Percentiles rank a stretch among this genome's conserved stretches.
These are phyloP conservation scores for Apis dorsata DNA, from an alignment of 1,140 invertebrate species.

Conservation along the genomic window DNA sequence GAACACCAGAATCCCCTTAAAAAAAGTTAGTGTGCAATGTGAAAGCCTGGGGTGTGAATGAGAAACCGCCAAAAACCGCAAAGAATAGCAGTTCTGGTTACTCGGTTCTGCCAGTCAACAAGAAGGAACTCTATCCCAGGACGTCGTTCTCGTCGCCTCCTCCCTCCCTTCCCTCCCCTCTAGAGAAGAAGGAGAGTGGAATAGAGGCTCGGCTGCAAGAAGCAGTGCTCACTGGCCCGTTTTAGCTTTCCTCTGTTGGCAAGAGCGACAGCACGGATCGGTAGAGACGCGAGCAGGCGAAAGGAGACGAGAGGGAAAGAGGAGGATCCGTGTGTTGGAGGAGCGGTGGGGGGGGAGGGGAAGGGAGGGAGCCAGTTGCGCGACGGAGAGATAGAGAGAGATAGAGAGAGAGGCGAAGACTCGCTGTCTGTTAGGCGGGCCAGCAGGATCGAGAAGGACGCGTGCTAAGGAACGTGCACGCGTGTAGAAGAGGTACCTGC, in stretches of 20 bases:
- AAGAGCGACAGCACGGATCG: slow-evolving; percentile 40
- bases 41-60: neutral
- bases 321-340: slow-evolving; percentile 27
- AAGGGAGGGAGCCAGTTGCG: neutral
- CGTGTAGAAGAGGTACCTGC: slow-evolving; percentile 30
- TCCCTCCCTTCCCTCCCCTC: neutral
- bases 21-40: too few species aligned
- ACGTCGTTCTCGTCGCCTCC: slow-evolving; percentile 8
- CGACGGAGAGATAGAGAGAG: too few species aligned
- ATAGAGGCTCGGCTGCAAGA: slow-evolving; percentile 18
- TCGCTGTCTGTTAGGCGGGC: slow-evolving; percentile 36
- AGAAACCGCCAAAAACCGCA: neutral
- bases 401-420: slow-evolving; percentile 36
- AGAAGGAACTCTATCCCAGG: slow-evolving; percentile 12
- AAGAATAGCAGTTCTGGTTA: neutral
- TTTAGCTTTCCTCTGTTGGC: slow-evolving; percentile 63
- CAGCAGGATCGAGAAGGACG: slow-evolving; percentile 25
- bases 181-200: slow-evolving; percentile 27
- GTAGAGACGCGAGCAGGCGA: slow-evolving; percentile 29
- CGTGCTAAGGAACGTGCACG: slow-evolving; percentile 20
- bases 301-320: slow-evolving; percentile 54
- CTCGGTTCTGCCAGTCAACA: neutral
- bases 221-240: slow-evolving; percentile 61
- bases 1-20: too few species aligned
- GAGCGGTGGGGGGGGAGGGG: neutral